Evolutionary conservation across 1,140 invertebrate genomes (phyloP).

Genomic region (Heliconius hermathena): DNA sequence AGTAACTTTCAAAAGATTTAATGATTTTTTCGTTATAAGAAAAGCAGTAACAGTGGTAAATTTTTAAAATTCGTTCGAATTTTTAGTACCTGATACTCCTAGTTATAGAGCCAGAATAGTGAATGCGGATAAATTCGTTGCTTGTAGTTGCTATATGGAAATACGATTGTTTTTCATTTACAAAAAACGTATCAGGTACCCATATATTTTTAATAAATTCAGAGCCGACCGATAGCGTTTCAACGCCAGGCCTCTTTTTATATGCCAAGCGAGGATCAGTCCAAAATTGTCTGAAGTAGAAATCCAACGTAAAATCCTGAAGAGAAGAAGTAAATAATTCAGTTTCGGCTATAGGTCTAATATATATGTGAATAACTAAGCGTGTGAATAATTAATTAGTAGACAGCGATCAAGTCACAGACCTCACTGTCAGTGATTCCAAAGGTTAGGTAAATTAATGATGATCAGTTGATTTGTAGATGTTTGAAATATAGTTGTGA

Average conservation of each 20-base stretch:
- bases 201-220: slow-evolving; percentile 99
- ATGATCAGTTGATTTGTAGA: background rate
- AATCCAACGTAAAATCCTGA: slow-evolving; percentile 98
- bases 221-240: slow-evolving; percentile 94
- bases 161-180: slow-evolving; percentile 99
- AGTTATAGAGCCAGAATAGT: slow-evolving; percentile 96
- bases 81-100: slow-evolving; percentile 95
- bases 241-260: slow-evolving; percentile 91
- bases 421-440: slow-evolving; percentile 23
- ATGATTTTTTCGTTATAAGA: background rate
- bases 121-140: slow-evolving; percentile 98
- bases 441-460: slow-evolving; percentile 8
- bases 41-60: background rate
- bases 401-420: slow-evolving; percentile 30
- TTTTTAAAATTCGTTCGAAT: background rate
- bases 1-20: background rate
- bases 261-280: slow-evolving; percentile 96
- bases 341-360: background rate
- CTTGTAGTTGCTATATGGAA: slow-evolving; percentile 99
- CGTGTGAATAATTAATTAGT: slow-evolving; percentile 1
- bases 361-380: background rate
- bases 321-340: slow-evolving; percentile 42
- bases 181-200: slow-evolving; percentile 99
- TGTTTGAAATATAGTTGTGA: slow-evolving; percentile 21
- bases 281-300: slow-evolving; percentile 99